phyloP scores from a whole-genome alignment of 2,797 vertebrate genomes.

The Cygnus olor region DNA sequence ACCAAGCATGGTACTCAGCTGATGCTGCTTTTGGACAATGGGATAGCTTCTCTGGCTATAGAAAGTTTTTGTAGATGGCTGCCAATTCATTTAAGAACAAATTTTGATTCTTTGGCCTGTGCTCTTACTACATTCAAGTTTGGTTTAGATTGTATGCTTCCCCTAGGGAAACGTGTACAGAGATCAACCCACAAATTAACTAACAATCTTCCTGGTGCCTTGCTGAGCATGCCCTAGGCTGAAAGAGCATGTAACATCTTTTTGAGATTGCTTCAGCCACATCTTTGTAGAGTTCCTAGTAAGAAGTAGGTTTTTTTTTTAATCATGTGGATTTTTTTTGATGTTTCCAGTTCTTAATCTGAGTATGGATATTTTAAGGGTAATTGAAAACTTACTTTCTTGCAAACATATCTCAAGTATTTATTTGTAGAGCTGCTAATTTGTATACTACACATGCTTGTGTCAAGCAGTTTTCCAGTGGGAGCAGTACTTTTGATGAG shows the following conservation, averaged over 20 bases:
- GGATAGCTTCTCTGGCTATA: neutral
- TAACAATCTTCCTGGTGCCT: neutral
- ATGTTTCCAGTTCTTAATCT: neutral
- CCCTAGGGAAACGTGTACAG: neutral
- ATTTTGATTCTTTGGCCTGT: neutral
- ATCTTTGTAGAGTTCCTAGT: neutral
- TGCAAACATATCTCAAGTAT: neutral
- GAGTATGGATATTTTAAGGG: neutral
- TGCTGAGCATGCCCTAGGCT: neutral
- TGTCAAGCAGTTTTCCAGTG: neutral
- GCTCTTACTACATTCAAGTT: neutral
- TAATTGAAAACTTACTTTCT: neutral
- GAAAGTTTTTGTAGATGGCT: neutral
- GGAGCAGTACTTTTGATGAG: neutral
- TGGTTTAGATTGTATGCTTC: neutral
- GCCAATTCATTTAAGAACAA: neutral
- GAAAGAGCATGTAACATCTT: neutral
- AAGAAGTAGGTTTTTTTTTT: neutral
- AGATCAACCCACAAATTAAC: neutral
- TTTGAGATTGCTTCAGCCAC: neutral
- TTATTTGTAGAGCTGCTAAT: neutral
- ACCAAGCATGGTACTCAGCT: neutral
- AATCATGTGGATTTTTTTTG: neutral
- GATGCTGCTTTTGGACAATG: accelerated
- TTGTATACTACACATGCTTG: neutral